These are phyloP conservation scores for Caligus rogercresseyi DNA, from an alignment of 1,140 invertebrate species.

Conservation along the genomic window DNA sequence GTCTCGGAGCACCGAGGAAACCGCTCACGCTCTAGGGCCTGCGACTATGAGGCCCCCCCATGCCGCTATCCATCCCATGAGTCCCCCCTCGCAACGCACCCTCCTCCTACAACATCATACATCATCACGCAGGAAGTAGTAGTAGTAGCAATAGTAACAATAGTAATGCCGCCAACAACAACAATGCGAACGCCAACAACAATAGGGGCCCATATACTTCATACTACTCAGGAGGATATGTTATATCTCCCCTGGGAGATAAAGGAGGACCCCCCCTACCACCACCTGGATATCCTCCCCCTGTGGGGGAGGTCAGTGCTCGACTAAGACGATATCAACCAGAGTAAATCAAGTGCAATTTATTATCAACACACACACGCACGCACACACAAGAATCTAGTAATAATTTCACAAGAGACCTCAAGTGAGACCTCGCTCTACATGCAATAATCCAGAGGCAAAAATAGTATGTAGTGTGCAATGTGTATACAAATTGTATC, in stretches of 20 bases:
- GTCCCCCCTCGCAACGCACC: background rate
- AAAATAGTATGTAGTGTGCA: no score
- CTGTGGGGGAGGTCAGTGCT: slow-evolving; percentile 6
- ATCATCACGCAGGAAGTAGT: background rate
- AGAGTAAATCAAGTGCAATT: no score
- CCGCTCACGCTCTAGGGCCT: slow-evolving; percentile 2
- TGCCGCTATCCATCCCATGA: background rate
- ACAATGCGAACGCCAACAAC: no score
- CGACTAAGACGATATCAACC: slow-evolving; percentile 10
- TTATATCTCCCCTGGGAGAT: background rate
- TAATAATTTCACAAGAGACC: no score
- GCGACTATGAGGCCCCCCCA: slow-evolving; percentile 4
- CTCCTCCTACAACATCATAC: background rate
- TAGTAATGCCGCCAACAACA: background rate
- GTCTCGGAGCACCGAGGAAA: background rate
- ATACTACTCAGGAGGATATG: background rate
- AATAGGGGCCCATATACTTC: no score
- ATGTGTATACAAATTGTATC: no score
- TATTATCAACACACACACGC: no score
- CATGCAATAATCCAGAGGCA: no score
- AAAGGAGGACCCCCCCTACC: background rate
- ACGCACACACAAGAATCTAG: no score
- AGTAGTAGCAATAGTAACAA: background rate
- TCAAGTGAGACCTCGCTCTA: no score
- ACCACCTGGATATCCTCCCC: background rate